Percentiles rank a stretch among this genome's conserved stretches.
Evolutionary conservation across 1,140 invertebrate species (phyloP).

Genomic region (Sipha flava): DNA sequence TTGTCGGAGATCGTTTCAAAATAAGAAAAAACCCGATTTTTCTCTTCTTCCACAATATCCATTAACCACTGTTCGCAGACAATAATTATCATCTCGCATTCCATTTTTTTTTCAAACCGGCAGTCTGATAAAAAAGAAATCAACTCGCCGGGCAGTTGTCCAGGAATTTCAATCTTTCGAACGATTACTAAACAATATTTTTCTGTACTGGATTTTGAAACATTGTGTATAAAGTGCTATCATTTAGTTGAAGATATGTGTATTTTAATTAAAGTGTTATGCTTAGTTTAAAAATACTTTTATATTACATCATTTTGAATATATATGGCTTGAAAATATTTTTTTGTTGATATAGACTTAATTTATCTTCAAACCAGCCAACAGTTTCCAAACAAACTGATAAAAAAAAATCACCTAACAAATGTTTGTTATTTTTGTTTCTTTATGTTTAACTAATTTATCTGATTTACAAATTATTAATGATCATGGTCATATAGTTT

Average conservation of each 20-base stretch:
- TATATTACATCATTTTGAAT: too few relatives aligned
- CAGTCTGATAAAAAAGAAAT: constrained; percentile 1
- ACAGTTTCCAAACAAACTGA: not conserved
- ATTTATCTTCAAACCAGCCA: not conserved
- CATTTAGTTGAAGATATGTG: too few relatives aligned
- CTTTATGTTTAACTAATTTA: not conserved
- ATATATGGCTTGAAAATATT: too few relatives aligned
- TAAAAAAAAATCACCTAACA: not conserved
- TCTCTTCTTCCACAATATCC: not conserved
- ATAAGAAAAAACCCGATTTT: constrained; percentile 18
- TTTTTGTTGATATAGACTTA: too few relatives aligned
- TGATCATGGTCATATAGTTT: too few relatives aligned
- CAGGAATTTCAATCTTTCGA: constrained; percentile 17
- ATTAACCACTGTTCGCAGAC: constrained; percentile 23
- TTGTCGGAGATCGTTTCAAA: constrained; percentile 22
- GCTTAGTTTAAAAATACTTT: too few relatives aligned
- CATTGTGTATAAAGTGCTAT: not conserved
- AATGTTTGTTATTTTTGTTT: not conserved
- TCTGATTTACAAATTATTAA: not conserved
- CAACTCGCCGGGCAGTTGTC: not conserved
- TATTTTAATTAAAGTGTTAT: too few relatives aligned
- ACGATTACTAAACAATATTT: constrained; percentile 4
- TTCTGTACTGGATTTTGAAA: not conserved
- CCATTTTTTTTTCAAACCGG: constrained; percentile 26
- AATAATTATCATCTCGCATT: constrained; percentile 30